Evolutionary conservation across 37 sponge, comb jelly and placozoan species (phyloP), one percentile per base, ranked within the genome.

Genomic region (Crambe crambe): DNA sequence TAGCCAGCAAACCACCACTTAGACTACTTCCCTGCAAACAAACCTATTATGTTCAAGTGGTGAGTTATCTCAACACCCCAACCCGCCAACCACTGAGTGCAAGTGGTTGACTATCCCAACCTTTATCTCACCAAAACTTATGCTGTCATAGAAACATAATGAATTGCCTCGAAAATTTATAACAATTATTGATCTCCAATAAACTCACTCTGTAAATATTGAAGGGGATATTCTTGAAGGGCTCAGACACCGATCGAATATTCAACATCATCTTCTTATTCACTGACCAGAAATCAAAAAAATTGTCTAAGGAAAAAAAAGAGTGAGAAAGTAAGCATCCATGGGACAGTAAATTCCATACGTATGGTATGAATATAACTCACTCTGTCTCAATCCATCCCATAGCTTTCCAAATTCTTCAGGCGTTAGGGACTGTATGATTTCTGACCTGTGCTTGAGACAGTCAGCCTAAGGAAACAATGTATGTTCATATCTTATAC

Each of bases 201-300:
- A 12, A 15, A 72, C 83, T 77, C 58, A 87, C 91, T 39, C 54
- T 71, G 56, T 97, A 89, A 17, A 94, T 83, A 47, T 78, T 60
- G 68, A 92, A 94, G 4, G 97, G 97, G 26, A 94, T 83, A 57
- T 77, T 29, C 29, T 77, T 83, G 68, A 97, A 97, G 20, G 84
- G 71, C 43, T 78, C 90, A 0, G 43, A 47, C 3, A 78, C 92
- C 34, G 82, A 79, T 73, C 81, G 41, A 32, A 42, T 47, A 42
- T 78, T 89, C 38, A 80, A 57, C 97, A 97, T 97, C 69, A 97
- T 44, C 63, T 88, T 90, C 68, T 86, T 80, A 69, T 91, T 91
- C 3, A 89, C 67, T 22, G 67, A 41, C 97, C 97, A 97, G 74
- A 94, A 97, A 32, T 84, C 75, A 23, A 73, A 73, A 66, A 80